These are phyloP conservation scores for Phanerotoma sp. DNA, from an alignment of 2,888 invertebrate species.

Conservation along the genomic window DNA sequence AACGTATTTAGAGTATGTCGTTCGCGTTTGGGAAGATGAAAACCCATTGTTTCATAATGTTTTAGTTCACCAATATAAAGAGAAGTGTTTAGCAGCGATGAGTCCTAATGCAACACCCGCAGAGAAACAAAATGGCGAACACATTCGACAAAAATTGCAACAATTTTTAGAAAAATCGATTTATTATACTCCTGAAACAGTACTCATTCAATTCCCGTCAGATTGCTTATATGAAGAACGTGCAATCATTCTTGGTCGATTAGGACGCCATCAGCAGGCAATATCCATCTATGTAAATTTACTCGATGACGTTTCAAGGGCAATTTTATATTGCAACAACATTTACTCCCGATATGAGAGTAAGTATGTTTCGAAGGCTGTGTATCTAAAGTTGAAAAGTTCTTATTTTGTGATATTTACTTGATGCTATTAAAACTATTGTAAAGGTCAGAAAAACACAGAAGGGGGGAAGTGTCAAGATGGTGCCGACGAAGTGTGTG, in stretches of 20 bases:
- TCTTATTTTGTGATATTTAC: background rate
- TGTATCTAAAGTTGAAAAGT: too few species aligned
- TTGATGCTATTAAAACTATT: background rate
- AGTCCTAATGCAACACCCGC: slow-evolving; percentile 51
- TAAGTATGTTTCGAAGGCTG: too few species aligned
- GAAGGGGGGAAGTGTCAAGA: slow-evolving; percentile 46
- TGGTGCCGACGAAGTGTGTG: slow-evolving; percentile 60
- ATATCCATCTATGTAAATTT: slow-evolving; percentile 89
- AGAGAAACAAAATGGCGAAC: slow-evolving; percentile 60
- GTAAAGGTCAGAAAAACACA: slow-evolving; percentile 38
- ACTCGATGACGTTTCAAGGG: slow-evolving; percentile 78
- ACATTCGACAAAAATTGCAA: slow-evolving; percentile 67
- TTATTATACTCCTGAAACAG: slow-evolving; percentile 82
- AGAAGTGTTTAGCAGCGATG: slow-evolving; percentile 60
- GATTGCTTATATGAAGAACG: slow-evolving; percentile 88
- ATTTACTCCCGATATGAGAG: slow-evolving; percentile 61
- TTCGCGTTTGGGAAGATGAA: slow-evolving; percentile 84
- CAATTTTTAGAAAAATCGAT: slow-evolving; percentile 79
- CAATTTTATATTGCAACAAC: slow-evolving; percentile 81
- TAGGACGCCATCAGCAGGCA: slow-evolving; percentile 90
- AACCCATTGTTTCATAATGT: slow-evolving; percentile 88
- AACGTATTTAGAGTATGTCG: slow-evolving; percentile 93
- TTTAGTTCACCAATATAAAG: slow-evolving; percentile 84
- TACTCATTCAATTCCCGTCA: slow-evolving; percentile 82
- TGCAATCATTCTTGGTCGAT: slow-evolving; percentile 88